Evolutionary conservation across 1,140 invertebrate species (phyloP), one percentile per base, ranked within the genome.

Genomic region (Zaprionus ghesquierei): DNA sequence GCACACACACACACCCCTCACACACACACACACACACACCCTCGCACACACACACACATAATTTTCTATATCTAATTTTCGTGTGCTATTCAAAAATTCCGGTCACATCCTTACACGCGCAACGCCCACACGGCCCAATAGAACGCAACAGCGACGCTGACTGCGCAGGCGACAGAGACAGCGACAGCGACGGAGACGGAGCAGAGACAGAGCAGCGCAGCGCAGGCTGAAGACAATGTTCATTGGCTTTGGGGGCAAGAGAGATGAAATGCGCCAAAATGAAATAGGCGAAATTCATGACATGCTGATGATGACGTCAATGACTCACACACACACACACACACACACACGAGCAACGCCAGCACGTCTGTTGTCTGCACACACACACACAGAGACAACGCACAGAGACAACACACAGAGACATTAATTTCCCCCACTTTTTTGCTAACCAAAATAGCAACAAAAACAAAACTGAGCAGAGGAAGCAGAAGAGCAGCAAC

Each of bases 261-360:
- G 13, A 75, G 41, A 63, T 65, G 68, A 69, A 71, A 79, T 53
- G 72, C 65, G 74, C 65, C 75, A 84, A 75, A 78, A 76, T 68
- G 49, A 81, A 77, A 74, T 69, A 77, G 55, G 56, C 53, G 56
- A 81, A 85, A 89, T 85, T 89, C 81, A 85, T 89, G 80, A 89
- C 85, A 90, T 89, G 85, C 80, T 89, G 81, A 75, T 85, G 85
- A 89, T 89, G 85, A 89, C 85, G 85, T 89, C 85, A 89, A 90
- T 90, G 75, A 75, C 49, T 53, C 68, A 62, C 55, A 64, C 56
- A 64, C 38, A 65, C 46, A 79, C 33, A 64, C 13, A 65, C 15
- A 38, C 49, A 27, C 8, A 46, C 18, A 58, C 49, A 58, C 25
- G 27, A 1, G 10, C 6, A 5, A 29, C 27, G 27, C 27, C 27